Percentiles rank a stretch among this genome's conserved stretches.
phyloP scores from a whole-genome alignment of 2,888 invertebrate species.

The Drosophila stalkeri region DNA sequence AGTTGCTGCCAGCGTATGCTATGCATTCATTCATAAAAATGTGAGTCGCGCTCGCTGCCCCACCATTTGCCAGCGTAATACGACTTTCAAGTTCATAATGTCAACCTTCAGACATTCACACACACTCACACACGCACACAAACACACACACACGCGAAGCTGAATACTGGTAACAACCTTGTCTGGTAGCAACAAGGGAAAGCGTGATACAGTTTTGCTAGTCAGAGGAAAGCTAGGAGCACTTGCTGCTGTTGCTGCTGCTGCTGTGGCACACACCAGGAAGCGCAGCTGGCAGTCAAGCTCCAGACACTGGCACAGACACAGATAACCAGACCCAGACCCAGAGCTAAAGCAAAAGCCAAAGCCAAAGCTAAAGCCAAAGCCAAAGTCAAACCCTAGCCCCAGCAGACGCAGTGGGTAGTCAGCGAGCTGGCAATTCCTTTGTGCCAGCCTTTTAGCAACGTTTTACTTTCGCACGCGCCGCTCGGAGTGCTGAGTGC shows the following conservation, averaged over 20 bases:
- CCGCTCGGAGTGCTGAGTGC: conserved; percentile 9
- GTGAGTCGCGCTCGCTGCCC: conserved; percentile 24
- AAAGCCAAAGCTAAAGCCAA: conserved; percentile 19
- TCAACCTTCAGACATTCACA: conserved; percentile 79
- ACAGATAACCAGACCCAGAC: conserved; percentile 26
- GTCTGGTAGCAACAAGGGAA: conserved; percentile 58
- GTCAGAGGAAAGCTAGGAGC: conserved; percentile 46
- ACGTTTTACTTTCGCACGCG: conserved; percentile 76
- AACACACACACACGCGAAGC: conserved; percentile 21
- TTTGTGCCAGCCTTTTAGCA: conserved; percentile 68
- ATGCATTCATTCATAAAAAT: conserved; percentile 80
- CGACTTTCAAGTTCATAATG: conserved; percentile 84
- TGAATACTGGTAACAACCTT: conserved; percentile 40
- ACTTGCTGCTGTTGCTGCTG: conserved; percentile 29
- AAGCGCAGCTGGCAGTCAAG: conserved; percentile 55
- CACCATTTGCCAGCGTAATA: conserved; percentile 44
- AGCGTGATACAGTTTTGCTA: conserved; percentile 74
- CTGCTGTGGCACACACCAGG: conserved; percentile 53
- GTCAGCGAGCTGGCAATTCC: conserved; percentile 60
- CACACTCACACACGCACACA: conserved; percentile 39
- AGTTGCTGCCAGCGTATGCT: conserved; percentile 44
- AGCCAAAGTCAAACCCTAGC: conserved; percentile 10
- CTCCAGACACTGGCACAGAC: conserved; percentile 46
- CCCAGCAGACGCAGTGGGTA: conserved; percentile 56
- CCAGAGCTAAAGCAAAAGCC: conserved; percentile 1